phyloP scores from a whole-genome alignment of 2,797 vertebrate genomes.

The Thunnus albacares region DNA sequence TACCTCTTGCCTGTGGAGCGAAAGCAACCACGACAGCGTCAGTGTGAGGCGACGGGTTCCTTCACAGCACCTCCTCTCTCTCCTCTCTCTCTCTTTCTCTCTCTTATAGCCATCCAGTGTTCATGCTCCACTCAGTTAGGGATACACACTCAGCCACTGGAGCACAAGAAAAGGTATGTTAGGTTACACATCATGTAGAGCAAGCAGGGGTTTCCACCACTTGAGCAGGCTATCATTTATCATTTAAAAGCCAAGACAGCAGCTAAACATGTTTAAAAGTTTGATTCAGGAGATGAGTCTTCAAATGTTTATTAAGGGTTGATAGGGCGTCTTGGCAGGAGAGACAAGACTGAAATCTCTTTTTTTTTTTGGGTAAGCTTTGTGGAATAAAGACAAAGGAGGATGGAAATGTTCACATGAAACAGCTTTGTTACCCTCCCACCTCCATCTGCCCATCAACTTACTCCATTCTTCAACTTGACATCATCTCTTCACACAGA shows the following conservation, averaged over 20 bases:
- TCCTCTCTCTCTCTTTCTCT: slow-evolving; percentile 22
- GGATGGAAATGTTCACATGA: slow-evolving; percentile 67
- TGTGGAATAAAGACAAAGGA: slow-evolving; percentile 63
- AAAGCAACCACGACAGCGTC: slow-evolving; percentile 72
- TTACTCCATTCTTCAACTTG: slow-evolving; percentile 77
- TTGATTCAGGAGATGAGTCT: slow-evolving; percentile 54
- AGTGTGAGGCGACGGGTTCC: slow-evolving; percentile 71
- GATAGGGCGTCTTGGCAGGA: slow-evolving; percentile 32
- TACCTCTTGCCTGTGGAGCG: slow-evolving; percentile 82
- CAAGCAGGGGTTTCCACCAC: slow-evolving; percentile 52
- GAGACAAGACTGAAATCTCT: slow-evolving; percentile 39
- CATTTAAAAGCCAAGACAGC: slow-evolving; percentile 46
- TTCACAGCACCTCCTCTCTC: slow-evolving; percentile 40
- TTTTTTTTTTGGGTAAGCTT: slow-evolving; percentile 35
- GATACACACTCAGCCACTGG: slow-evolving; percentile 54
- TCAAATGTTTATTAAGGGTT: slow-evolving; percentile 21
- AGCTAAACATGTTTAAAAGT: slow-evolving; percentile 63
- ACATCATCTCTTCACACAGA: slow-evolving; percentile 74
- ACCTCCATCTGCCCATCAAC: slow-evolving; percentile 73
- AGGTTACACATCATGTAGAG: slow-evolving; percentile 59
- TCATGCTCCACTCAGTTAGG: slow-evolving; percentile 65
- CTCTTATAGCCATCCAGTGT: slow-evolving; percentile 50
- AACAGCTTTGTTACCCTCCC: slow-evolving; percentile 65
- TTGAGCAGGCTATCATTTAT: slow-evolving; percentile 17
- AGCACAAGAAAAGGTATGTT: slow-evolving; percentile 58